phyloP scores from a whole-genome alignment of 2,113 vertebrate species.

The Hypocryptadius cinnamomeus region DNA sequence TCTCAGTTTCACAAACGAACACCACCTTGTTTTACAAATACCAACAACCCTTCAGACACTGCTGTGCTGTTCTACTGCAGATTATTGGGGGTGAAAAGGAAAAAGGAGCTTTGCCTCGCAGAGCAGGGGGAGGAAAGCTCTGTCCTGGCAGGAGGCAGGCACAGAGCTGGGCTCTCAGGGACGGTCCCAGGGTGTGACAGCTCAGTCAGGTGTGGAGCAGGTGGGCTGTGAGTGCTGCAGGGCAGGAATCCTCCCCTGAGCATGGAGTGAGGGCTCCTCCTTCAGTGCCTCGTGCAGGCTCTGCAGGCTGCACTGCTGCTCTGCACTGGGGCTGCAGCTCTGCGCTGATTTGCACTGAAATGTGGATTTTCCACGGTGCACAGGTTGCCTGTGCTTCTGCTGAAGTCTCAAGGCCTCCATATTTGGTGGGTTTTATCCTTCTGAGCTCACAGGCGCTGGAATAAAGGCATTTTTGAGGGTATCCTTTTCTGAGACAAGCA shows the following conservation, averaged over 20 bases:
- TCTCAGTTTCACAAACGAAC: not conserved
- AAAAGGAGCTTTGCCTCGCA: not conserved
- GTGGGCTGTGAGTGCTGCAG: not conserved
- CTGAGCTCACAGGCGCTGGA: not conserved
- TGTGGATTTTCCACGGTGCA: not conserved
- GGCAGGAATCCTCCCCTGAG: not conserved
- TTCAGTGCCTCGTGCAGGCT: not conserved
- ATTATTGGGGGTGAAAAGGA: fast-evolving
- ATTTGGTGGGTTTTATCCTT: not conserved
- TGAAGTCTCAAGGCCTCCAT: not conserved
- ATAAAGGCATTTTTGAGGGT: not conserved
- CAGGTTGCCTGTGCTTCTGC: not conserved
- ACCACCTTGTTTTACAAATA: not conserved
- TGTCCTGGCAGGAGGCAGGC: not conserved
- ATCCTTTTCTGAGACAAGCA: not conserved
- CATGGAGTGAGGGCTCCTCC: not conserved
- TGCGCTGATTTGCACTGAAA: not conserved
- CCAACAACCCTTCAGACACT: fast-evolving
- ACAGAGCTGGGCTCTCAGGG: not conserved
- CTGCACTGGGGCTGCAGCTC: not conserved
- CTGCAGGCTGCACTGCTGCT: not conserved
- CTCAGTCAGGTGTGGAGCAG: not conserved
- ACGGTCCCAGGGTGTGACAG: too few relatives aligned
- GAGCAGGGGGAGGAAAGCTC: not conserved
- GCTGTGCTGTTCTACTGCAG: fast-evolving